Evolutionary conservation across 2,797 vertebrate genomes (phyloP).

Genomic region (Botia almorhae): DNA sequence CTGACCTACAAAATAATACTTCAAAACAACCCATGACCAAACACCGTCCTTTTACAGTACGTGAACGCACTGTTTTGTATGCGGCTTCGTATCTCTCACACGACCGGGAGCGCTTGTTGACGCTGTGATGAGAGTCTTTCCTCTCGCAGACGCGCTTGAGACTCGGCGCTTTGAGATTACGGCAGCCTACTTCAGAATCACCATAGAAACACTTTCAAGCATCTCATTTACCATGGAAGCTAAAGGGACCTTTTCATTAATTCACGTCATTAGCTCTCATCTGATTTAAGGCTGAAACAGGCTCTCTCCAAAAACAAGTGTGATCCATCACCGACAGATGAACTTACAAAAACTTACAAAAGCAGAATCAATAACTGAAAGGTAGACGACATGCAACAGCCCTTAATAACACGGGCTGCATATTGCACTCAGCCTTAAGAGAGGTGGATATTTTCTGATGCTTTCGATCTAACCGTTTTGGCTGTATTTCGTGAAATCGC

Average conservation of each 20-base stretch:
- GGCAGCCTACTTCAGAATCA: constrained; percentile 53
- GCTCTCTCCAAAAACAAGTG: background rate
- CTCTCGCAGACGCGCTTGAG: constrained; percentile 48
- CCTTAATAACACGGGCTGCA: background rate
- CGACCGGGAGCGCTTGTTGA: constrained; percentile 41
- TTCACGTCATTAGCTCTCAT: constrained; percentile 1
- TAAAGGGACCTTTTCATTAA: constrained; percentile 28
- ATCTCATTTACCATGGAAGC: constrained; percentile 49
- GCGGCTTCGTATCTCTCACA: constrained; percentile 24
- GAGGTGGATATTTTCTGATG: background rate
- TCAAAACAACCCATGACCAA: no score
- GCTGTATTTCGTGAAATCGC: background rate
- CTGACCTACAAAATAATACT: no score
- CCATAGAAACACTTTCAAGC: constrained; percentile 60
- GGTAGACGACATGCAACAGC: background rate
- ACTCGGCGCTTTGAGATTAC: constrained; percentile 45
- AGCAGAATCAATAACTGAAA: background rate
- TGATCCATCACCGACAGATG: background rate
- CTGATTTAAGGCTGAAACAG: background rate
- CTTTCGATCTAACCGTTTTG: background rate
- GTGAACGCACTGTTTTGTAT: constrained; percentile 46
- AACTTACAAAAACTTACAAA: background rate
- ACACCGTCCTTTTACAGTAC: no score
- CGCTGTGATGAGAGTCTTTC: constrained; percentile 44
- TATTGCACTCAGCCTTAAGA: background rate